A percentile compares a stretch with the other conserved stretches of the same genome.
These are phyloP conservation scores for Chamaetylas fuelleborni DNA, from an alignment of 2,113 vertebrate species.

Conservation along the genomic window DNA sequence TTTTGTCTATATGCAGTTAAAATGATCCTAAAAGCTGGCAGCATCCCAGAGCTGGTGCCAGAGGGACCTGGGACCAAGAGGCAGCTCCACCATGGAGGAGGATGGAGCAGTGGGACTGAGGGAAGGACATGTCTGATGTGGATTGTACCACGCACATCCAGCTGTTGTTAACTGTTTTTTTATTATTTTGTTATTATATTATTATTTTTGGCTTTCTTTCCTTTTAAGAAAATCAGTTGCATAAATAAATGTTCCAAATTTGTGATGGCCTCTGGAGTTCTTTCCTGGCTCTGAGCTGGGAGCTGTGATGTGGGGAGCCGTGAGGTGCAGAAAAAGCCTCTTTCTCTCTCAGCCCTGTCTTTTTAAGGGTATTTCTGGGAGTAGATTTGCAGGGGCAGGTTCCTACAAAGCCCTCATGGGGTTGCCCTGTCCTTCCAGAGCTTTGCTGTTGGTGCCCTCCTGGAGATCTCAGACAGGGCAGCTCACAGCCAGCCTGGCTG, in stretches of 20 bases:
- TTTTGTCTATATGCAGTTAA: background rate
- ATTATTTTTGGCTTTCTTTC: constrained; percentile 29
- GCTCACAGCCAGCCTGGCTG: background rate
- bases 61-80: background rate
- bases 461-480: background rate
- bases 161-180: background rate
- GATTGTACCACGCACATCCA: background rate
- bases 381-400: background rate
- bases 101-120: background rate
- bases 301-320: background rate
- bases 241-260: constrained; percentile 65
- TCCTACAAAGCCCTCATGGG: background rate
- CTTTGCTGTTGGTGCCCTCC: background rate
- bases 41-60: background rate
- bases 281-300: background rate
- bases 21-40: background rate
- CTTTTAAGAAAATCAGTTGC: constrained; percentile 46
- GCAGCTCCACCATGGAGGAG: background rate
- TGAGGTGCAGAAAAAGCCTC: background rate
- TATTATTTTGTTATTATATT: background rate
- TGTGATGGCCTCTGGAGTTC: constrained; percentile 24
- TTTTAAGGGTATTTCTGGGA: background rate
- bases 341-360: fast-evolving
- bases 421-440: background rate
- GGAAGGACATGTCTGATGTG: background rate